Conservation (phyloP, 2,888 invertebrate genomes). For the Orthosia gothica region DNA sequence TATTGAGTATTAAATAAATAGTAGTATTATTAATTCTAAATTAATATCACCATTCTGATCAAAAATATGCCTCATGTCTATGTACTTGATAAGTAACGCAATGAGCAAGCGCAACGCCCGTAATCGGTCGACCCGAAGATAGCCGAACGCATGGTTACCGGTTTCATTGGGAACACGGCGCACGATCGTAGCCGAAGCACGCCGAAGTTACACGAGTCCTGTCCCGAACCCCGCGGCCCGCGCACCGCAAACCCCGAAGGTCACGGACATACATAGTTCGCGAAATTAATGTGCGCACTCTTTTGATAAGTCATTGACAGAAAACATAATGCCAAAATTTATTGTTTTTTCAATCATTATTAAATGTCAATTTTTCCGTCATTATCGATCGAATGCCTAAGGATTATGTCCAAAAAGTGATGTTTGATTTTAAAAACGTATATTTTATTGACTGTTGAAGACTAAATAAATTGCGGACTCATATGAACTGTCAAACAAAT, state of each 20-base stretch:
- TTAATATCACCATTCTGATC: neutral
- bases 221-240: neutral
- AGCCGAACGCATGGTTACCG: slow-evolving; percentile 49
- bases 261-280: slow-evolving; percentile 25
- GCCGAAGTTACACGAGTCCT: slow-evolving; percentile 41
- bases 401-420: slow-evolving; percentile 20
- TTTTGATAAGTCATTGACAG: slow-evolving; percentile 29
- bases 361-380: neutral
- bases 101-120: slow-evolving; percentile 39
- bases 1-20: too few relatives aligned
- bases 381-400: neutral
- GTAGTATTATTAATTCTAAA: neutral
- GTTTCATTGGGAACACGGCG: slow-evolving; percentile 4
- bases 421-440: slow-evolving; percentile 20
- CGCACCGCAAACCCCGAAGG: slow-evolving; percentile 9
- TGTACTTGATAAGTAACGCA: neutral
- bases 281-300: slow-evolving; percentile 37
- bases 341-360: slow-evolving; percentile 5
- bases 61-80: neutral
- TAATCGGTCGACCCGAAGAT: slow-evolving; percentile 44
- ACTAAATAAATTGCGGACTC: slow-evolving; percentile 53
- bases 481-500: slow-evolving; percentile 49
- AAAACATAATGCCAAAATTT: slow-evolving; percentile 28
- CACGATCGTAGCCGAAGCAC: neutral
- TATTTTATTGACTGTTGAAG: slow-evolving; percentile 35